Conservation (phyloP, 2,797 vertebrate species). For the Erethizon dorsatum region DNA sequence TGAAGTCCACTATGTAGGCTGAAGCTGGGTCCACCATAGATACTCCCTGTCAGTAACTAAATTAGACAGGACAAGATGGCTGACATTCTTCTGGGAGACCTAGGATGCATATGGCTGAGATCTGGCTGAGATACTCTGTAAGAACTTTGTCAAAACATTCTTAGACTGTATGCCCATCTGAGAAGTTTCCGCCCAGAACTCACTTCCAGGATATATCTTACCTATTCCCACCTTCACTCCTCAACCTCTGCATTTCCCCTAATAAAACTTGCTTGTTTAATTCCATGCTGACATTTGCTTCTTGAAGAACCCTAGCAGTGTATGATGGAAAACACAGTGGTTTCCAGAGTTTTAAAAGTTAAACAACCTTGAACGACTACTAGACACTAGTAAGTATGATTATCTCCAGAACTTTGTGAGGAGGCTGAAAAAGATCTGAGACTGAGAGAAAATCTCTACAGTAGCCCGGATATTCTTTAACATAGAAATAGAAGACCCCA, state of each 20-base stretch:
- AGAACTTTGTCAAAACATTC: background rate
- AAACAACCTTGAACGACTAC: background rate
- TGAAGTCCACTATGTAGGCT: background rate
- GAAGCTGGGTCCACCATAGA: background rate
- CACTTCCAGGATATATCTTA: background rate
- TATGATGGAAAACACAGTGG: background rate
- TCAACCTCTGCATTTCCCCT: background rate
- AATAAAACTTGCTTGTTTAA: constrained; percentile 2
- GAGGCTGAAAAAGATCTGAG: background rate
- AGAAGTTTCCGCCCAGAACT: background rate
- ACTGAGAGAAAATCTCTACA: background rate
- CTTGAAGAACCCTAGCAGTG: background rate
- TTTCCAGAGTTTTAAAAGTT: background rate
- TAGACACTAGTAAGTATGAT: background rate
- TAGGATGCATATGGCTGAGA: background rate
- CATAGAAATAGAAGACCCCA: background rate
- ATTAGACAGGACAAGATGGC: background rate
- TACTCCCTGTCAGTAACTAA: background rate
- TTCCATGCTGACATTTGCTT: background rate
- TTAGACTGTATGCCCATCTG: background rate
- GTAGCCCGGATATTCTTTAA: background rate
- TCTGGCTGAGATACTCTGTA: background rate
- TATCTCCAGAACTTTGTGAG: background rate
- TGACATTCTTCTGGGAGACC: background rate
- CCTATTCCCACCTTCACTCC: background rate